phyloP scores from a whole-genome alignment of 2,888 invertebrate genomes.

The Cephonodes hylas region DNA sequence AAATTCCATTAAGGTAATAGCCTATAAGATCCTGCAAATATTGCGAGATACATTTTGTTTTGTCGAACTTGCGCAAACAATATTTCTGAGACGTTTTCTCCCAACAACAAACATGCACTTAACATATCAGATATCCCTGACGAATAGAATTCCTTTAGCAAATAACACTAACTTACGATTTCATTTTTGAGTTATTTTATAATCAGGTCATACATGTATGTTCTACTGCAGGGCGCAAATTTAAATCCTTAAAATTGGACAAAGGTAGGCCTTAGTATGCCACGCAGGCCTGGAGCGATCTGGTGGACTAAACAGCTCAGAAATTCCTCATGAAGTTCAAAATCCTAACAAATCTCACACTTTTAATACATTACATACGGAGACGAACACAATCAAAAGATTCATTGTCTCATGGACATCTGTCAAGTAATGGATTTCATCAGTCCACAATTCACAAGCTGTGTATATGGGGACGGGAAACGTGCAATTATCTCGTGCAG shows the following conservation, averaged over 20 bases:
- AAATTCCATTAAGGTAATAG: background rate
- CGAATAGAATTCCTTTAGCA: background rate
- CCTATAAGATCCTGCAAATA: background rate
- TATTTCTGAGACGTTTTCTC: background rate
- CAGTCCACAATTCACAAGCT: background rate
- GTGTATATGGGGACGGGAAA: constrained; percentile 33
- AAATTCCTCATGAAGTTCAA: no score
- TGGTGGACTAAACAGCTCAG: no score
- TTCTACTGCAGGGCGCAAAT: no score
- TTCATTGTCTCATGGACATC: background rate
- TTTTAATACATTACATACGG: no score
- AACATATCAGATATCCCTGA: background rate
- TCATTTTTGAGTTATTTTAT: background rate
- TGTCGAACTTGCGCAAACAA: background rate
- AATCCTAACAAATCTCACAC: no score
- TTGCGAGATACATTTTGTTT: background rate
- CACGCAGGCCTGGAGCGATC: no score
- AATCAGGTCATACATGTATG: background rate
- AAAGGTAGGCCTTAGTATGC: no score
- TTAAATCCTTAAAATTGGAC: no score
- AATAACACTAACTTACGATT: background rate
- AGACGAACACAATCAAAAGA: no score
- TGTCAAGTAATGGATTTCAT: background rate
- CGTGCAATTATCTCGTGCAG: constrained; percentile 38
- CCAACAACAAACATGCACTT: background rate